Evolutionary conservation across 2,113 vertebrate genomes (phyloP).

Genomic region (Phalacrocorax pelagicus): DNA sequence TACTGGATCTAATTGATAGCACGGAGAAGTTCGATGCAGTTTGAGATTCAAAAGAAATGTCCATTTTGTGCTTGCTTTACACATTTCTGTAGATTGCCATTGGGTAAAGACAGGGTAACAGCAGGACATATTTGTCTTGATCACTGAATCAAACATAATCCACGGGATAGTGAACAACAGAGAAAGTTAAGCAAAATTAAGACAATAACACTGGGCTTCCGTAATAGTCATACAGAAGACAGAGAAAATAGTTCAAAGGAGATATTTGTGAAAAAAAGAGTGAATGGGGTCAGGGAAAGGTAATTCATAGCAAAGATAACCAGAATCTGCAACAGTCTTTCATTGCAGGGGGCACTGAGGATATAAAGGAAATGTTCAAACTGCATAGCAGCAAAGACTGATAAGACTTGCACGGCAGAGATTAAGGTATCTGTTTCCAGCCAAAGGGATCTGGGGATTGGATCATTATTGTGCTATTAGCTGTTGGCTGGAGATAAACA

Average conservation of each 20-base stretch:
- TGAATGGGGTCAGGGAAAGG: constrained; percentile 25
- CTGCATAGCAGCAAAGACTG: constrained; percentile 32
- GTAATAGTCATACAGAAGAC: not conserved
- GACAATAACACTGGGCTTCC: not conserved
- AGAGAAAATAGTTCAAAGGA: constrained; percentile 21
- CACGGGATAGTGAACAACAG: not conserved
- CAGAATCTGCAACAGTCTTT: constrained; percentile 20
- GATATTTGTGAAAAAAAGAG: not conserved
- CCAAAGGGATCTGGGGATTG: constrained; percentile 52
- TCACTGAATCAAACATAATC: not conserved
- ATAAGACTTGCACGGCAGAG: constrained; percentile 51
- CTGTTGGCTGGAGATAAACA: constrained; percentile 63
- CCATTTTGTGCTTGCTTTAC: not conserved
- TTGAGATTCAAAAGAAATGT: not conserved
- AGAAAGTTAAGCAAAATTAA: not conserved
- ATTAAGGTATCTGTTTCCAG: constrained; percentile 63
- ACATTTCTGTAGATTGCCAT: not conserved
- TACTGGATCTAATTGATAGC: not conserved
- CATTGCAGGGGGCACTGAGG: not conserved
- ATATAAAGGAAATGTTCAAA: constrained; percentile 43
- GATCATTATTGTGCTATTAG: constrained; percentile 66
- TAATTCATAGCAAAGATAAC: constrained; percentile 35
- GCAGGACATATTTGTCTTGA: not conserved
- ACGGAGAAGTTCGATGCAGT: not conserved
- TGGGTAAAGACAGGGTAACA: not conserved